A percentile compares a stretch with the other conserved stretches of the same genome.
phyloP scores from a whole-genome alignment of 1,140 invertebrate genomes.

The Drosophila micromelanica region DNA sequence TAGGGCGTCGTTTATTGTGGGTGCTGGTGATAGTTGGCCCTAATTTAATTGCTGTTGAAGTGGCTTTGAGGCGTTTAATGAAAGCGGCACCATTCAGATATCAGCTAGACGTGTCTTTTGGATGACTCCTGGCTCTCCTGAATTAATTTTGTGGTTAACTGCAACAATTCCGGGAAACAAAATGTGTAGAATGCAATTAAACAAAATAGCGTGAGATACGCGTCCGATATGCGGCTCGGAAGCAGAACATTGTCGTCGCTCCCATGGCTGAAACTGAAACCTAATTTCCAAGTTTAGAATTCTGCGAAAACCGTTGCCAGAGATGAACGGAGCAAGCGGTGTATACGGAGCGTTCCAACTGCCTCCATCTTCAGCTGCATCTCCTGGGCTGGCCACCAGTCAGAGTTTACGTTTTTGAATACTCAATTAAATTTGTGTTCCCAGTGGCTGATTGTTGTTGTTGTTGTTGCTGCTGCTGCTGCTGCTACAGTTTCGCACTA shows the following conservation, averaged over 20 bases:
- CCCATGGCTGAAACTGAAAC: slow-evolving; percentile 59
- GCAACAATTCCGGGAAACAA: slow-evolving; percentile 70
- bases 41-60: slow-evolving; percentile 51
- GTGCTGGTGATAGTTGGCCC: slow-evolving; percentile 40
- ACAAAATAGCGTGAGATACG: slow-evolving; percentile 82
- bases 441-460: slow-evolving; percentile 41
- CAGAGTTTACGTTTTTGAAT: slow-evolving; percentile 76
- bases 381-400: slow-evolving; percentile 9
- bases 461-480: slow-evolving; percentile 18
- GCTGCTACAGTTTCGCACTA: slow-evolving; percentile 72
- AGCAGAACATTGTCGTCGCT: slow-evolving; percentile 39
- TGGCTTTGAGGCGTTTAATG: slow-evolving; percentile 25
- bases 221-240: slow-evolving; percentile 58
- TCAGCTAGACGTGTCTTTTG: background rate
- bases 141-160: slow-evolving; percentile 75
- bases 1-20: slow-evolving; percentile 28
- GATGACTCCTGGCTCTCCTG: slow-evolving; percentile 1
- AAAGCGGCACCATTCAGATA: background rate
- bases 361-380: slow-evolving; percentile 1
- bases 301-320: slow-evolving; percentile 69
- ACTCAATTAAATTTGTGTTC: slow-evolving; percentile 78
- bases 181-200: slow-evolving; percentile 78
- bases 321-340: slow-evolving; percentile 22
- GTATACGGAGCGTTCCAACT: background rate
- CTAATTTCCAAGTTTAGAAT: slow-evolving; percentile 83